Evolutionary conservation across 2,797 vertebrate species (phyloP).

Genomic region (Podarcis siculus): DNA sequence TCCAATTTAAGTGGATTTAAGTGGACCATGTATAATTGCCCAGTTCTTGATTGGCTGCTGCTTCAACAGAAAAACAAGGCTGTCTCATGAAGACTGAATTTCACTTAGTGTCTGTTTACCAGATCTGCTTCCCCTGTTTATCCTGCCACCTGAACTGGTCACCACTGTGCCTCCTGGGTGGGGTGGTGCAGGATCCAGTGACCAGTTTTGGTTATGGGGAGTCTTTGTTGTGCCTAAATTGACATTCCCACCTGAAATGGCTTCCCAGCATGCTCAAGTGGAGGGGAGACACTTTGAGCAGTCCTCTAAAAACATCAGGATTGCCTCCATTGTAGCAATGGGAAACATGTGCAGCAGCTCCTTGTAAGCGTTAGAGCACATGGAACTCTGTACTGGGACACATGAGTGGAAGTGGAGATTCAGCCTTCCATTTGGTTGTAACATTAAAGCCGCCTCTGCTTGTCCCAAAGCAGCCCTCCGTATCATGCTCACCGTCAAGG

Average conservation of each 20-base stretch:
- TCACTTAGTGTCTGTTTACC: slow-evolving; percentile 7
- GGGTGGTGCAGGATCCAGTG: too few species aligned
- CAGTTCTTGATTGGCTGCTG: slow-evolving; percentile 43
- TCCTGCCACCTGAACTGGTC: too few species aligned
- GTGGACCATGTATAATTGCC: background rate
- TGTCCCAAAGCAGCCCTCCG: slow-evolving; percentile 4
- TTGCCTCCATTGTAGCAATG: background rate
- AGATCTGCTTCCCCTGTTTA: background rate
- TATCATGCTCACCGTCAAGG: background rate
- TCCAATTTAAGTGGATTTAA: background rate
- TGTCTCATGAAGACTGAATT: slow-evolving; percentile 56
- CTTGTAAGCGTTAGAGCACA: slow-evolving; percentile 21
- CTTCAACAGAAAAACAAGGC: slow-evolving; percentile 39
- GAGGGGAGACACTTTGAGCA: background rate
- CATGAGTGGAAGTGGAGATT: background rate
- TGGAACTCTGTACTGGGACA: slow-evolving; percentile 9
- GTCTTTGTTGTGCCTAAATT: background rate
- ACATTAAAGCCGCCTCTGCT: slow-evolving; percentile 34
- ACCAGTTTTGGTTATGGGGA: background rate
- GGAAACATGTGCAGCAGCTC: background rate
- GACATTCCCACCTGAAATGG: too few species aligned
- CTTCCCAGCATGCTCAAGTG: background rate
- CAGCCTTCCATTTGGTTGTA: background rate
- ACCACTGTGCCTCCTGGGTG: too few species aligned
- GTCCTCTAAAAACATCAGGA: too few species aligned